Conservation (phyloP, 2,113 vertebrate species). For the Ia io region DNA sequence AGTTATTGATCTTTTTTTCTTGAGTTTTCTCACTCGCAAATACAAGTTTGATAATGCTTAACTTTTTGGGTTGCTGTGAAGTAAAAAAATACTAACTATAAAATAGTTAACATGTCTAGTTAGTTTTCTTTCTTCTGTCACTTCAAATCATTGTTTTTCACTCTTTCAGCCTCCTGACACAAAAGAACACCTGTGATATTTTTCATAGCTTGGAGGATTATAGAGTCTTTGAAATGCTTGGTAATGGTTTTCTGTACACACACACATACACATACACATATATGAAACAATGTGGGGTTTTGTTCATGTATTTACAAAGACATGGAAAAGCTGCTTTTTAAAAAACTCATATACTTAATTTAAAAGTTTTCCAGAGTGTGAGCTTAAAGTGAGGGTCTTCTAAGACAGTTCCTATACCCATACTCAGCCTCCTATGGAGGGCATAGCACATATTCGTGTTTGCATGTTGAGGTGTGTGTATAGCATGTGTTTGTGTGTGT, state of each 20-base stretch:
- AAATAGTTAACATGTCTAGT: conserved; percentile 28
- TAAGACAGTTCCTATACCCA: not conserved
- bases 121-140: conserved; percentile 45
- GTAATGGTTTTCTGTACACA: not conserved
- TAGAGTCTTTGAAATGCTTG: conserved; percentile 31
- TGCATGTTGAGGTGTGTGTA: not conserved
- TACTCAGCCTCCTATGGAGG: not conserved
- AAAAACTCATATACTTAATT: conserved; percentile 6
- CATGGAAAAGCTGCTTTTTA: not conserved
- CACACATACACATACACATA: not conserved
- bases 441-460: not conserved
- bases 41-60: conserved; percentile 70
- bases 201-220: conserved; percentile 45
- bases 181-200: conserved; percentile 56
- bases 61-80: conserved; percentile 18
- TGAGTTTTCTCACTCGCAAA: conserved; percentile 28
- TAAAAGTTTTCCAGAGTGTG: conserved; percentile 36
- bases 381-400: conserved; percentile 25
- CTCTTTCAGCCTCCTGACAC: conserved; percentile 31
- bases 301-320: conserved; percentile 13
- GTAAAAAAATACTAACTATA: conserved; percentile 35
- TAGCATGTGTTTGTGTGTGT: not conserved
- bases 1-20: not conserved
- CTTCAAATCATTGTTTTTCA: conserved; percentile 35
- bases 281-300: not conserved